Evolutionary conservation across 2,113 vertebrate genomes (phyloP), one percentile per base, ranked within the genome.

Genomic region (Gambusia affinis): DNA sequence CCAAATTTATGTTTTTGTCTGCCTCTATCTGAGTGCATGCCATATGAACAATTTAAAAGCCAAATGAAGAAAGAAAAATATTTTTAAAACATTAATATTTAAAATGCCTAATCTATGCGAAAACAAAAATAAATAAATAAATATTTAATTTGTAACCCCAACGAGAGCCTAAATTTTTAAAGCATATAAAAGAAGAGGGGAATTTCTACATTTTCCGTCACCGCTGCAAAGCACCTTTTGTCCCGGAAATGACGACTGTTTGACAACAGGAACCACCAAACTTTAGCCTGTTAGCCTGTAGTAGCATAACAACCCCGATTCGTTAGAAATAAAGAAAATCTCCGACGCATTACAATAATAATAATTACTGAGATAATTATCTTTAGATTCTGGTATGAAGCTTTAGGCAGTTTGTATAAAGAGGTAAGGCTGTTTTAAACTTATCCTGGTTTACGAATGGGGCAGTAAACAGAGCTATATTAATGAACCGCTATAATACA

Each of bases 221-320:
- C 54, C 19, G 14, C 1, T 0, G 19, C n/a, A 79, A 74, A 8
- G 11, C 10, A 11, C 30, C 35, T 1, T 3, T 0, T 19, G 30
- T 0, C 1, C 85, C 90, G 90, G 88, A 89, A 47, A 57, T 91
- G 89, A 92, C 78, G n/a, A 4, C 76, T 63, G 42, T 57, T 30
- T n/a, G 37, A 27, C 70, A 29, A 64, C 80, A 67, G 78, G 83
- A 91, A 74, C 47, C 15, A 75, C 57, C 19, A 75, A 83, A 85
- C 78, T 77, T 81, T 85, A 74, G 76, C 77, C 14, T 71, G 27
- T 67, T 85, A 74, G 76, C 77, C 17, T 71, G 27, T 64, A 37
- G 33, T 82, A 84, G 74, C 82, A 81, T 14, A 82, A 73, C 44
- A 80, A 51, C 29, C 72, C 68, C 22, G 30, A 29, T 35, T 39